Evolutionary conservation across 2,797 vertebrate species (phyloP).

Genomic region (Mergus octosetaceus): DNA sequence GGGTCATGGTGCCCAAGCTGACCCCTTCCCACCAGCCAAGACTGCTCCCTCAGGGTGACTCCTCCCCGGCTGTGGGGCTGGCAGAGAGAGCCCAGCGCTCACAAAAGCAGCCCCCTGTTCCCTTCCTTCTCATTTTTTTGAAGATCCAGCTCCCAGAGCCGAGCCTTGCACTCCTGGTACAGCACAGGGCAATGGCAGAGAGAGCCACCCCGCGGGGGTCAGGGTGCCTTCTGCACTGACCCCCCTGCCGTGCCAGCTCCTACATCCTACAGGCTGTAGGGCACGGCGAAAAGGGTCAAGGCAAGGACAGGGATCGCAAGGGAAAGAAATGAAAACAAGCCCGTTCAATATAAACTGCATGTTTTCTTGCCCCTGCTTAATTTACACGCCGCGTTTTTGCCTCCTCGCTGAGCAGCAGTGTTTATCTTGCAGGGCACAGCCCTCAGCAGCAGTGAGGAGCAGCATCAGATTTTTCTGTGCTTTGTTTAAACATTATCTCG

Average conservation of each 20-base stretch:
- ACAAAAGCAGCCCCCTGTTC: not conserved
- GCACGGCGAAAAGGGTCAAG: rapidly evolving
- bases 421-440: not conserved
- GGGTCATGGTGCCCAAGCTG: not conserved
- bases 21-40: not conserved
- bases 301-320: not conserved
- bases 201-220: not conserved
- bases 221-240: not conserved
- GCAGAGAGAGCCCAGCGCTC: not conserved
- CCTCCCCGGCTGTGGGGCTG: not conserved
- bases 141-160: not conserved
- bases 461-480: not conserved
- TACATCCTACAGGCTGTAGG: not conserved
- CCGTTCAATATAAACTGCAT: not conserved
- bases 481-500: not conserved
- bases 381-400: not conserved
- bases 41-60: not conserved
- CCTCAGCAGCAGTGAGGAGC: not conserved
- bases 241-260: not conserved
- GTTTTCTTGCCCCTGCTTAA: not conserved
- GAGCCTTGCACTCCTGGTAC: not conserved
- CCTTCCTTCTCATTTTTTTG: not conserved
- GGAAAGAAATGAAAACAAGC: not conserved
- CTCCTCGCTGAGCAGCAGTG: not conserved
- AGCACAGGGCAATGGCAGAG: not conserved